Percentiles rank a stretch among this genome's conserved stretches.
phyloP scores from a whole-genome alignment of 2,113 vertebrate species.

The Fulica atra region DNA sequence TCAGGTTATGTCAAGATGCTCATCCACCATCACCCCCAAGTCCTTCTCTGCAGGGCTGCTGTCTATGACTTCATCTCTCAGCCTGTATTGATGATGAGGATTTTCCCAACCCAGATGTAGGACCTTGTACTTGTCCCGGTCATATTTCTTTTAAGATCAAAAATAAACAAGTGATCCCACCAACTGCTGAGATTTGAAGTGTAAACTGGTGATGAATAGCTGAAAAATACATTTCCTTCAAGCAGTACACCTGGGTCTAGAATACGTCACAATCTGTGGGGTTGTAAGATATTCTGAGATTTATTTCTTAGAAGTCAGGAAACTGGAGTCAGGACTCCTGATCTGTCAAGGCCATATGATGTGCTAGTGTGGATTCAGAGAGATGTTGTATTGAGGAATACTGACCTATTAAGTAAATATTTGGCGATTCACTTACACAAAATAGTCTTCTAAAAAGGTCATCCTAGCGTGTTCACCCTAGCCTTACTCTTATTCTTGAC shows the following conservation, averaged over 20 bases:
- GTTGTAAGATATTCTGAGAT: background rate
- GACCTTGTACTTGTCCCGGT: too few species aligned
- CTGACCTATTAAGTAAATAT: background rate
- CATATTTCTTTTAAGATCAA: background rate
- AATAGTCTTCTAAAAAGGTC: background rate
- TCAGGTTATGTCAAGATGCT: too few species aligned
- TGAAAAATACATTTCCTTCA: background rate
- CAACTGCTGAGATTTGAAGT: background rate
- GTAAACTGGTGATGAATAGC: background rate
- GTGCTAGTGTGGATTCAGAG: background rate
- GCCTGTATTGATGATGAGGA: too few species aligned
- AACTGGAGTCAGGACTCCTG: background rate
- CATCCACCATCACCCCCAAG: too few species aligned
- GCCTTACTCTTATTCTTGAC: background rate
- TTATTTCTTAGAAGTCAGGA: background rate
- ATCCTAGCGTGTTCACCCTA: background rate
- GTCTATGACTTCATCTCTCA: too few species aligned
- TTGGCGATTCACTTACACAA: background rate
- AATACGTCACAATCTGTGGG: background rate
- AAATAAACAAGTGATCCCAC: background rate
- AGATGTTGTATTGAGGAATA: background rate
- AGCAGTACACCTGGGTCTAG: background rate
- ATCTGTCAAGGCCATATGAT: background rate
- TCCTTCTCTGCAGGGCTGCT: too few species aligned
- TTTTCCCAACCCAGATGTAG: too few species aligned